Conservation (phyloP, 1,140 invertebrate genomes). For the Bombus polaris region DNA sequence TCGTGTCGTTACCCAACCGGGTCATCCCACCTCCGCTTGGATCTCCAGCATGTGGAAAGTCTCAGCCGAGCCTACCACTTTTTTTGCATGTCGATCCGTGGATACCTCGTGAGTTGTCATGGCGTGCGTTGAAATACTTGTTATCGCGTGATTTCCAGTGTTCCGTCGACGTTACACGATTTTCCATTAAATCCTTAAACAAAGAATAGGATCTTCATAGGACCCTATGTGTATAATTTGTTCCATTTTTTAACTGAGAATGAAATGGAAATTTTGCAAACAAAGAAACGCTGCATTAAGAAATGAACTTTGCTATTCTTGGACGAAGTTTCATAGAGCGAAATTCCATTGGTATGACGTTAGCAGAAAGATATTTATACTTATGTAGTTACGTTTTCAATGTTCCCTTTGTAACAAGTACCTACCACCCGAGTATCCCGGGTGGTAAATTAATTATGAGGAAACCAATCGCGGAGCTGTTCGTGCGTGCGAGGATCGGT, state of each 20-base stretch:
- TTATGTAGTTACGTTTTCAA: neutral
- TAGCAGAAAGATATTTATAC: neutral
- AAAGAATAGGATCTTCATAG: too few species aligned
- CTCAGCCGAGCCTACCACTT: neutral
- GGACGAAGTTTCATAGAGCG: neutral
- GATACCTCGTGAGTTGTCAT: neutral
- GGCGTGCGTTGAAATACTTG: too few species aligned
- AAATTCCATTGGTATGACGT: neutral
- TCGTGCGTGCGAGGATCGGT: neutral
- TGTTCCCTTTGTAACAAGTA: neutral
- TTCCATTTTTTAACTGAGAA: too few species aligned
- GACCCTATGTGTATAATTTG: too few species aligned
- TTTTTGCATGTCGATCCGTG: neutral
- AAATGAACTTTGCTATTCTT: neutral
- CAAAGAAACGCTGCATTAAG: too few species aligned
- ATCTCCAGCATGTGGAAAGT: constrained; percentile 35
- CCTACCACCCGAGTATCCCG: neutral
- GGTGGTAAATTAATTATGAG: constrained; percentile 6
- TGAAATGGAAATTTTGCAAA: too few species aligned
- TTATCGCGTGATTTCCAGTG: too few species aligned
- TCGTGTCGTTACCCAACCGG: constrained; percentile 62
- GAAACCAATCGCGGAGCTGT: neutral
- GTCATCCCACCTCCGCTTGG: constrained; percentile 36
- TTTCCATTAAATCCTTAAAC: neutral
- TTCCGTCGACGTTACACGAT: neutral